Evolutionary conservation across 2,797 vertebrate species (phyloP), one percentile per base, ranked within the genome.

Genomic region (Onychomys arenicola): DNA sequence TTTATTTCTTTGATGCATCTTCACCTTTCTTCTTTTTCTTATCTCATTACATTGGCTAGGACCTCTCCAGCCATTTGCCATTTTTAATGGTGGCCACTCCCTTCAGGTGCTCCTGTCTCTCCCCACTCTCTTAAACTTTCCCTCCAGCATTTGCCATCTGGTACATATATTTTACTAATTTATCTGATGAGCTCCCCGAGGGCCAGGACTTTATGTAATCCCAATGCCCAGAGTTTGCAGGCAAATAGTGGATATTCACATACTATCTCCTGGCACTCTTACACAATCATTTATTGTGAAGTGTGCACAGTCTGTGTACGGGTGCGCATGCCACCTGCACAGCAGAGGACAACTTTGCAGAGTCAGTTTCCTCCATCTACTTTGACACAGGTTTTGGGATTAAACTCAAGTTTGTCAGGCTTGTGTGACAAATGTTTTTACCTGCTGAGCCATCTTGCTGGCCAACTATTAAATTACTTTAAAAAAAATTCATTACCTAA

Each of bases 401-500:
- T 52, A 86, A 86, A 69, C 46, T 86, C 21, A n/a, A n/a, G 32
- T 21, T 86, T 52, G 32, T n/a, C 34, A 69, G 34, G 34, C 34
- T 69, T 27, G 63, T 69, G 46, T 86, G 34, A 63, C 32, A 86
- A 27, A 52, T 86, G 6, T 16, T 43, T 86, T 86, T 86, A 69
- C 13, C 46, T 52, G 32, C 34, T 52, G 46, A 67, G 11, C 19
- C 11, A 27, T 65, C 40, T 69, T n/a, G 32, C 83, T 67, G 29
- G 19, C 43, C 40, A 84, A 67, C 32, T 52, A 34, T 52, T 86
- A 63, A 84, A 69, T 52, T 86, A 75, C 80, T 89, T 34, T 78
- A 77, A 75, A 55, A 55, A 93, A 82, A 91, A 83, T 9, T 34
- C 13, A 86, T 91, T 81, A 40, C 73, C 78, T 85, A 88, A 91